Conservation (phyloP, 2,113 vertebrate species). For the Mormyrus iriodes region DNA sequence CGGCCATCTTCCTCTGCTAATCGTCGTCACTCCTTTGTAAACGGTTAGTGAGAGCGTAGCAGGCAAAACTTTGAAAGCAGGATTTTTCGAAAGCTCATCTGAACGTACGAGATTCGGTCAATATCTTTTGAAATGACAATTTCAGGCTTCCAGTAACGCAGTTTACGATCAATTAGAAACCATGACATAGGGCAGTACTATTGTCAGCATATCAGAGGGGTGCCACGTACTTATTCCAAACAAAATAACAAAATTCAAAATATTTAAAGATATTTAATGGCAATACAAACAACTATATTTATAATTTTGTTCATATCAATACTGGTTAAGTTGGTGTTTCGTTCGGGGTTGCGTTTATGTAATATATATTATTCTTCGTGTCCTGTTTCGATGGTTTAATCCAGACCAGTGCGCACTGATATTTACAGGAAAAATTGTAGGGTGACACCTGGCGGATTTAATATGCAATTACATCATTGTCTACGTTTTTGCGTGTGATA, state of each 20-base stretch:
- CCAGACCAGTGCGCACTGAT: neutral
- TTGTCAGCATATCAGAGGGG: neutral
- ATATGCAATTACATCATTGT: neutral
- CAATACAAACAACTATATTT: neutral
- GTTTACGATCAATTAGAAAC: conserved; percentile 32
- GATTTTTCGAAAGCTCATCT: neutral
- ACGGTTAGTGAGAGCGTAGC: neutral
- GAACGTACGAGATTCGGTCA: neutral
- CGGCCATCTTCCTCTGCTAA: conserved; percentile 56
- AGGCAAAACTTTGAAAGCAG: neutral
- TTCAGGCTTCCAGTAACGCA: neutral
- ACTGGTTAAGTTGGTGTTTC: neutral
- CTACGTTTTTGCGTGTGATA: neutral
- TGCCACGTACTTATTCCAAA: neutral
- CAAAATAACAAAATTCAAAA: neutral
- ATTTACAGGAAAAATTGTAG: neutral
- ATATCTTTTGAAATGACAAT: conserved; percentile 9
- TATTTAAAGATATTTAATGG: neutral
- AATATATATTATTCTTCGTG: neutral
- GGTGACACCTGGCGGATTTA: neutral
- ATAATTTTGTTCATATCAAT: neutral
- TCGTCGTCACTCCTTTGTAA: neutral
- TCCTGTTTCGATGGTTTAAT: neutral
- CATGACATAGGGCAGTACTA: conserved; percentile 52
- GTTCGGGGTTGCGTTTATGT: neutral